phyloP scores from a whole-genome alignment of 2,113 vertebrate genomes.

The Elephantulus edwardii region DNA sequence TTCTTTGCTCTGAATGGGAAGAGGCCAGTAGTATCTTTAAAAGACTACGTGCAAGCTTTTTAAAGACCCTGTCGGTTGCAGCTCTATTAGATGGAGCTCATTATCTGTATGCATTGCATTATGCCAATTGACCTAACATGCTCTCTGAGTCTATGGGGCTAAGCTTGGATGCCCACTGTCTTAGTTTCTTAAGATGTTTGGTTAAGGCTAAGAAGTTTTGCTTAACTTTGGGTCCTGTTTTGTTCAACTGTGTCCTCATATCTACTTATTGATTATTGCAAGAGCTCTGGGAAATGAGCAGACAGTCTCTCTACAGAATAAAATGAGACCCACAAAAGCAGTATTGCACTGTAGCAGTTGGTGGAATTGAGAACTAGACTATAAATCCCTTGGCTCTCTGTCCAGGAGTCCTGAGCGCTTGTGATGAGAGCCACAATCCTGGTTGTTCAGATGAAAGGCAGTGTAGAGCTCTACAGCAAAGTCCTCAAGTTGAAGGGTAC shows the following conservation, averaged over 20 bases:
- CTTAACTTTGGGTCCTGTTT: too few relatives aligned
- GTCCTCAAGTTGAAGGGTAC: neutral
- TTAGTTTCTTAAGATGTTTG: neutral
- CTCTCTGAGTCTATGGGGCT: neutral
- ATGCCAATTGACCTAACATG: too few relatives aligned
- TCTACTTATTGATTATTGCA: neutral
- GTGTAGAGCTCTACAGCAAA: neutral
- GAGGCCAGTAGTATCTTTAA: neutral
- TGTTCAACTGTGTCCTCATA: neutral
- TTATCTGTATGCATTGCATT: neutral
- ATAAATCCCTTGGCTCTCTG: neutral
- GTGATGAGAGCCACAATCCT: neutral
- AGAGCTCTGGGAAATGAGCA: neutral
- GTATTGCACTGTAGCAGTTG: neutral
- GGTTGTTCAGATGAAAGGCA: neutral
- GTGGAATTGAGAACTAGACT: neutral
- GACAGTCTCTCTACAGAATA: neutral
- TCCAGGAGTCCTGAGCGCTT: neutral
- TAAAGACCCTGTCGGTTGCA: neutral
- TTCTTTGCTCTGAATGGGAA: neutral
- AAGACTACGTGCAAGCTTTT: neutral
- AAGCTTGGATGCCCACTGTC: neutral
- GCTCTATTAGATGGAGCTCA: neutral
- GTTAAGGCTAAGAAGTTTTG: too few relatives aligned
- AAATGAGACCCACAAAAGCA: neutral